Base-by-base conservation (phyloP, 2,888 invertebrate genomes). In the Ochropleura leucogaster region DNA sequence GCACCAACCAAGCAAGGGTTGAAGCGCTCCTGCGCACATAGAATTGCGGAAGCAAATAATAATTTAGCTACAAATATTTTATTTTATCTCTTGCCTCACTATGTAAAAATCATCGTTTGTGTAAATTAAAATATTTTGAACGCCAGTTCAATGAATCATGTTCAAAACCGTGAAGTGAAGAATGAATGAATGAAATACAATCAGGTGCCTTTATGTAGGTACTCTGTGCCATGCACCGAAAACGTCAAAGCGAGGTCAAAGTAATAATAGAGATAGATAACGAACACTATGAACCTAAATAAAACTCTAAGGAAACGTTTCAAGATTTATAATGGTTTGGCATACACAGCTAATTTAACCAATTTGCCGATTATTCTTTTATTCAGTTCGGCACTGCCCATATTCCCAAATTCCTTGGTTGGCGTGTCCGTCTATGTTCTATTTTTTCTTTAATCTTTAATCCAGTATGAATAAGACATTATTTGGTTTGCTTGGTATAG, bases 201-300 rank as follows among this genome's bases (percentile, higher is more conserved):
- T 30, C 30, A 30, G 30, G 30, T 30, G 3, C 30, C 3, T 30
- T 30, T 59, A 8, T 59, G 18, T 4, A 30, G 30, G 18, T 18
- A 42, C 12, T 62, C 62, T 62, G 62, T 62, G 62, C 42, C 18
- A 46, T 53, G 53, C n/a, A 42, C 14, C 16, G 16, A 46, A 73
- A 67, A 68, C 68, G 59, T 44, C 49, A 79, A 79, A 63, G 16
- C 55, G 40, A 72, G 79, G 76, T 79, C 79, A 76, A 76, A 63
- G 49, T 49, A 63, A 18, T 79, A 30, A 49, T 30, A 79, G 16
- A 49, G 47, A 79, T 16, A 62, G 42, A 71, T 63, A 49, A 62
- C 3, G 40, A 49, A 51, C 7, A 30, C 40, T 9, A 18, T 9
- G 3, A 57, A 46, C 40, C 55, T 1, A 72, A 51, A 77, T 64